A percentile compares a stretch with the other conserved stretches of the same genome.
phyloP scores from a whole-genome alignment of 1,140 invertebrate genomes.

The Zaprionus taronus region DNA sequence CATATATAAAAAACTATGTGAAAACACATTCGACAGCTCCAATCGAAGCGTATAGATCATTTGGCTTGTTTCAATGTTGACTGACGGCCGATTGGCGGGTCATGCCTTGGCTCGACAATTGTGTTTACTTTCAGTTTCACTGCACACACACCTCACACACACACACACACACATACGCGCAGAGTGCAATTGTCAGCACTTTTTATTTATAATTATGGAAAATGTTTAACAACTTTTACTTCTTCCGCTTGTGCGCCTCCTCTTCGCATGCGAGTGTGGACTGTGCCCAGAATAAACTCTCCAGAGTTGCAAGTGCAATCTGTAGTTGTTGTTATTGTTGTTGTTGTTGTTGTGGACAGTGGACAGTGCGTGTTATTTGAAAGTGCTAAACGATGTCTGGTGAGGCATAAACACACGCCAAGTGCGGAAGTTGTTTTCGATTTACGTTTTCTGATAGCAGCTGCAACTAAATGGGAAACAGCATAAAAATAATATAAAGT shows the following conservation, averaged over 20 bases:
- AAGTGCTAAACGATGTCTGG: conserved; percentile 55
- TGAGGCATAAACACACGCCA: conserved; percentile 31
- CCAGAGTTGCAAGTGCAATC: conserved; percentile 43
- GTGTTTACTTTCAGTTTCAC: conserved; percentile 67
- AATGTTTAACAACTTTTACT: conserved; percentile 63
- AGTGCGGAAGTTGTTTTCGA: conserved; percentile 64
- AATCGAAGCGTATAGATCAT: conserved; percentile 27
- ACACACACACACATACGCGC: background rate
- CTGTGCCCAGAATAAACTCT: conserved; percentile 48
- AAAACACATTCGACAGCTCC: conserved; percentile 12
- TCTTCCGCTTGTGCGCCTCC: conserved; percentile 53
- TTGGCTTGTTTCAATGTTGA: conserved; percentile 41
- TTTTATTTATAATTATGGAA: conserved; percentile 57
- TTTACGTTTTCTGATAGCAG: conserved; percentile 47
- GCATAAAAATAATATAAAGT: background rate
- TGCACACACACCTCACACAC: conserved; percentile 17
- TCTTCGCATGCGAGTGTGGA: conserved; percentile 22
- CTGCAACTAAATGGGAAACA: conserved; percentile 8
- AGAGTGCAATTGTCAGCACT: conserved; percentile 25
- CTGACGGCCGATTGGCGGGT: conserved; percentile 1
- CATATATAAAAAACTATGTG: conserved; percentile 28
- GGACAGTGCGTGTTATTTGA: conserved; percentile 40
- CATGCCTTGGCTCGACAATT: conserved; percentile 28
- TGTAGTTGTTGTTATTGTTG: conserved; percentile 24
- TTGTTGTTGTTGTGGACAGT: conserved; percentile 1